These are phyloP conservation scores for Hirtodrosophila confusa DNA, from an alignment of 2,888 invertebrate genomes.

Conservation along the genomic window DNA sequence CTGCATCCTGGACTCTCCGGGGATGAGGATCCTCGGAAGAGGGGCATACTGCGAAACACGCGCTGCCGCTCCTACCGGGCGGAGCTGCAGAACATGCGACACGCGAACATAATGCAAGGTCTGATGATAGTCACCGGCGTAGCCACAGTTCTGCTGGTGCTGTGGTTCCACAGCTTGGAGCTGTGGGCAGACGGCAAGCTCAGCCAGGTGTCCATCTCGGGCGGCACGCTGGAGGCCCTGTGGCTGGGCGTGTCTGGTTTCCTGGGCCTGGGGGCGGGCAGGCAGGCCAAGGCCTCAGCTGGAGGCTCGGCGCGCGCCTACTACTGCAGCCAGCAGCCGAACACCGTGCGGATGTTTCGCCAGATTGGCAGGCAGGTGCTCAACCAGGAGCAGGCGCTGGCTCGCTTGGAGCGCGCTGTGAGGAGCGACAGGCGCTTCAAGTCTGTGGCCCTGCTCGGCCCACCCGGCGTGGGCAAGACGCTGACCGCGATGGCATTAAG, in stretches of 20 bases:
- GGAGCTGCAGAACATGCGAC: conserved; percentile 19
- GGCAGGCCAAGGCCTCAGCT: not conserved
- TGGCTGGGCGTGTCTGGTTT: conserved; percentile 32
- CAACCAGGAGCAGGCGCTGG: conserved; percentile 58
- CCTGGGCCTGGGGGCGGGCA: not conserved
- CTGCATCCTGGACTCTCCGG: conserved; percentile 4
- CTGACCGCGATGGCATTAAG: conserved; percentile 54
- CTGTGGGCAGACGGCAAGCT: not conserved
- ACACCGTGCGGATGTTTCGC: conserved; percentile 45
- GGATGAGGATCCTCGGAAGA: conserved; percentile 19
- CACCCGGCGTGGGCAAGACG: conserved; percentile 76
- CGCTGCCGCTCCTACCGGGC: conserved; percentile 40
- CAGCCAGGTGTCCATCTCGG: not conserved
- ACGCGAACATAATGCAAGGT: conserved; percentile 28
- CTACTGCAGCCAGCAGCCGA: conserved; percentile 37
- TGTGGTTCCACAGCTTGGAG: conserved; percentile 25
- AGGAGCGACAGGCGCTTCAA: conserved; percentile 34
- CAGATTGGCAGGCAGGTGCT: conserved; percentile 49
- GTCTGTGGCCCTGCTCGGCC: conserved; percentile 65
- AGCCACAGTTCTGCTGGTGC: conserved; percentile 12
- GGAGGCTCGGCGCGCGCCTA: not conserved
- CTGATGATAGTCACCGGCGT: conserved; percentile 29
- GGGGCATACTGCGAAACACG: conserved; percentile 43
- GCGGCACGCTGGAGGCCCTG: conserved; percentile 12
- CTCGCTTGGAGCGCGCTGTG: conserved; percentile 45